These are phyloP conservation scores for Patella caerulea DNA, from an alignment of 2,888 invertebrate species.

Conservation along the genomic window DNA sequence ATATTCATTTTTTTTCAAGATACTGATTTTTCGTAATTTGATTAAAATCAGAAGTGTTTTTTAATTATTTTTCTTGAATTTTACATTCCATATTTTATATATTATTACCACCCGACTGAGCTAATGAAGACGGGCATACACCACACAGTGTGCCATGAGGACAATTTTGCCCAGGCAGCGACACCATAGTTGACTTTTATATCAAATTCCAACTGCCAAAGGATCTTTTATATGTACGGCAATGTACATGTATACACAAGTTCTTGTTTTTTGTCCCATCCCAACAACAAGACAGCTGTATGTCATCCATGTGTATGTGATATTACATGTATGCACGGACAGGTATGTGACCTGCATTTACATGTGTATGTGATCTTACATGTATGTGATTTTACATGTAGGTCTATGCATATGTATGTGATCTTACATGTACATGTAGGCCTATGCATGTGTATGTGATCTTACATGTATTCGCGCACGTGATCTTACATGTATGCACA, in stretches of 20 bases:
- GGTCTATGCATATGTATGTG: slow-evolving; percentile 8
- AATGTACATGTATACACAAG: no score
- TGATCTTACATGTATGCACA: not conserved
- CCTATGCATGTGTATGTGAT: not conserved
- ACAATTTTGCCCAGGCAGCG: no score
- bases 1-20: no score
- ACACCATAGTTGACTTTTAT: no score
- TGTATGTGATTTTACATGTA: slow-evolving; percentile 20
- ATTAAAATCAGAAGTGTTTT: not conserved
- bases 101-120: no score
- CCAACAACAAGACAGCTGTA: no score
- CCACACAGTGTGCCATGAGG: no score
- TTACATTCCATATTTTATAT: not conserved
- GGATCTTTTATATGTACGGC: no score
- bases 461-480: not conserved
- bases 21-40: not conserved
- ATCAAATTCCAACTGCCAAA: no score
- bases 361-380: slow-evolving; percentile 13
- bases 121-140: no score
- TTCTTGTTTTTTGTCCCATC: no score
- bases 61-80: not conserved
- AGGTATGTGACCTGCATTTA: not conserved
- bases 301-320: no score
- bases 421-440: slow-evolving; percentile 15
- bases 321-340: not conserved